These are phyloP conservation scores for Manis javanica DNA, from an alignment of 2,797 vertebrate genomes.

Conservation along the genomic window DNA sequence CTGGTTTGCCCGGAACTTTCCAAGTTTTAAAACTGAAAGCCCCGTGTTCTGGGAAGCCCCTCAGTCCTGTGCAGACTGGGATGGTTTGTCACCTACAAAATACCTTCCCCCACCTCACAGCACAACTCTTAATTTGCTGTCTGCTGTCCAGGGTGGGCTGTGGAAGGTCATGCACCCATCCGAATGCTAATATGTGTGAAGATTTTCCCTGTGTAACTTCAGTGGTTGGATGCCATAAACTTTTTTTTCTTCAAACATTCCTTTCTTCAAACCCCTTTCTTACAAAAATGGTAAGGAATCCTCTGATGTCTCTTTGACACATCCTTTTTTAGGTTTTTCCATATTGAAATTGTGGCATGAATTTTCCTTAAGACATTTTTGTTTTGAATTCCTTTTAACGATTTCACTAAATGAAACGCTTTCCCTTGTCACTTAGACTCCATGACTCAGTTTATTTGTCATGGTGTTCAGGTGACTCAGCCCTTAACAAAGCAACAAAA, in stretches of 20 bases:
- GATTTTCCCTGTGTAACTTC: background rate
- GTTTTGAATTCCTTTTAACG: constrained; percentile 25
- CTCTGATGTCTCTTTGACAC: background rate
- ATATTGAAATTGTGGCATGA: background rate
- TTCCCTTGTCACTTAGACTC: background rate
- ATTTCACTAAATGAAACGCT: background rate
- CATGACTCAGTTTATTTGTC: background rate
- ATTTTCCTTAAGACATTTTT: constrained; percentile 33
- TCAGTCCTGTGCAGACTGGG: background rate
- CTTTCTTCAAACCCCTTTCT: background rate
- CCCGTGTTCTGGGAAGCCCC: background rate
- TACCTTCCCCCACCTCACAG: rapidly evolving
- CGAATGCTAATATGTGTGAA: background rate
- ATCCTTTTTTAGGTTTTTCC: background rate
- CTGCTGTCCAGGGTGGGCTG: background rate
- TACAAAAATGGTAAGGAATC: background rate
- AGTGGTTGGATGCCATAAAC: background rate
- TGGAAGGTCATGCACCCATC: background rate
- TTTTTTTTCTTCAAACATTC: background rate
- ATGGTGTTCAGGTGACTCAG: background rate
- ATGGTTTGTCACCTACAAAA: background rate
- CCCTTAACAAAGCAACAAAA: background rate
- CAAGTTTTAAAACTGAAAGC: background rate
- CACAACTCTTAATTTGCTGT: no score
- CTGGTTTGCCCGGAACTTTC: background rate